Base-by-base conservation (phyloP, 2,888 invertebrate species). In the Heteropelma amictum region DNA sequence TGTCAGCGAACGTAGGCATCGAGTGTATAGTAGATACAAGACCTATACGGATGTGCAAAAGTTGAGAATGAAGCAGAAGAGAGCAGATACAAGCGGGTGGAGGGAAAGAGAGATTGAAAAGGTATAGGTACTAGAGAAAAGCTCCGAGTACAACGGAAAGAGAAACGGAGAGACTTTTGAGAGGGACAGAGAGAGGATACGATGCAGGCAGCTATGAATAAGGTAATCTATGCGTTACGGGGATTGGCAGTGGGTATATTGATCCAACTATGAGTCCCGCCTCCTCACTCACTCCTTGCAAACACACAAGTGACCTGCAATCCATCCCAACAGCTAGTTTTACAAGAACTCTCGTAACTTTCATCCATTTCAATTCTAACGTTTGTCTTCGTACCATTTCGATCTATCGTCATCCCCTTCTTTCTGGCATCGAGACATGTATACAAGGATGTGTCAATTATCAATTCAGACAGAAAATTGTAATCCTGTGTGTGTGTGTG, bases 231-330 rank as follows among this genome's bases (percentile, higher is more conserved):
- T 84, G 84, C 82, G 76, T 85, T 84, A 84, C 81, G 53, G 79
- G 82, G 81, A 82, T 81, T 82, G 84, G 79, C 77, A 79, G 82
- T 83, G 82, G 79, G 81, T 85, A 85, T 86, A 86, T 86, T 86
- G 86, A 86, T 86, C 86, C 83, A 80, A 78, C 80, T 79, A 81
- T 81, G 79, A 77, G 80, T 82, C 80, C 77, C 81, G 80, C 82
- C 83, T 84, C 81, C n/a, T 80, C 76, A 74, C 77, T 65, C 78
- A n/a, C 74, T 67, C 19, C 64, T 69, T 54, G 71, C 72, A 72
- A 79, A 81, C 80, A 73, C 80, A 76, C 76, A 76, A 74, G 71
- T 78, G 72, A 67, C 69, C 73, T 53, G 56, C 58, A 61, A 69
- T 76, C 71, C 71, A 54, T 42, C 45, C 56, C 30, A 28, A 53